Evolutionary conservation across 1,140 invertebrate genomes (phyloP), one percentile per base, ranked within the genome.

Genomic region (Drosophila orosa): DNA sequence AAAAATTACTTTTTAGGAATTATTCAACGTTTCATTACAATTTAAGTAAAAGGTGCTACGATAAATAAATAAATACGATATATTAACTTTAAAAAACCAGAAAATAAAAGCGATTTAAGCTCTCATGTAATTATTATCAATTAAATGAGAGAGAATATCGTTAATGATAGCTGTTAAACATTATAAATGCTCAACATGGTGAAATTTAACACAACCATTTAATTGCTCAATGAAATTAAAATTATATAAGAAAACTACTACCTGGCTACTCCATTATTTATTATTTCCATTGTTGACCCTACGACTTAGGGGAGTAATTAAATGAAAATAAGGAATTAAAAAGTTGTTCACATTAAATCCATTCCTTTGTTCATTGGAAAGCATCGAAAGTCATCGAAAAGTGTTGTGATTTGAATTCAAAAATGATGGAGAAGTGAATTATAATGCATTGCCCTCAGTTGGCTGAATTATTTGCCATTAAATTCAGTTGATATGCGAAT

Each of bases 371-470:
- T 48, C 3, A 48, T 39, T 40, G 7, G 9, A 40, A 22, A 67
- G 7, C 7, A 22, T 33, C 8, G 27, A 25, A 67, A 25, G 39
- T 25, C 27, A 37, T n/a, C 39, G 15, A 22, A 31, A 63, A 35
- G 27, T 65, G 44, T 40, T 17, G 33, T 33, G 63, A 24, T 35
- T 63, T 25, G 13, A 24, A 59, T 29, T 19, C 12, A 40, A 59
- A 17, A 59, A 29, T 31, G 7, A 29, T 24, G 27, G 19, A 2
- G 39, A 3, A 22, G 13, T 24, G 31, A 29, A 15, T 66, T 66
- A 29, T 31, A 66, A 48, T 39, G 42, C 31, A 63, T 9, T 33
- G 19, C 42, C 63, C 25, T 40, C 37, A 39, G 56, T 24, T 27
- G 59, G 4, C 6, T 15, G 10, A 27, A 2, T 19, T 9, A 19